phyloP scores from a whole-genome alignment of 2,888 invertebrate species.

The Tiphia femorata region DNA sequence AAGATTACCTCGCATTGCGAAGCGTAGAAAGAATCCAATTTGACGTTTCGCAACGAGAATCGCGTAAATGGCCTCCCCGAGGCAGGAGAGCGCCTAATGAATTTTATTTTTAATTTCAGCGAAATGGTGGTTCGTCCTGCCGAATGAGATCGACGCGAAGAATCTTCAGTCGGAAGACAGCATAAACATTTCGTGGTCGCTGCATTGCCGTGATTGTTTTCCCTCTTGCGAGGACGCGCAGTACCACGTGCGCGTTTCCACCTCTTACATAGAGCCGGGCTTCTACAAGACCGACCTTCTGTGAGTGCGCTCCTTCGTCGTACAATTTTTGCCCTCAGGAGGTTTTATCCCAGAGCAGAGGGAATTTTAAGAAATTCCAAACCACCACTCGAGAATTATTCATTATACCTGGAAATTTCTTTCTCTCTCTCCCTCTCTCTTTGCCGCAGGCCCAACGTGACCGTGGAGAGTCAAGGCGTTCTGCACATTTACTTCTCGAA shows the following conservation, averaged over 20 bases:
- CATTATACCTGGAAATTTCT: too few relatives aligned
- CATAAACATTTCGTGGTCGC: constrained; percentile 13
- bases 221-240: constrained; percentile 52
- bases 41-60: too few relatives aligned
- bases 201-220: constrained; percentile 51
- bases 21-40: too few relatives aligned
- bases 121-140: constrained; percentile 70
- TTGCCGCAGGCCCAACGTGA: constrained; percentile 40
- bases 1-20: too few relatives aligned
- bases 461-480: constrained; percentile 47
- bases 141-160: constrained; percentile 42
- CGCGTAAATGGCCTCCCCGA: too few relatives aligned
- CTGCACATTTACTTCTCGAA: constrained; percentile 60
- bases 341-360: too few relatives aligned
- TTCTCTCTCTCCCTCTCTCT: neutral
- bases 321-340: too few relatives aligned
- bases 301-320: constrained; percentile 27
- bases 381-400: too few relatives aligned
- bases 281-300: constrained; percentile 30
- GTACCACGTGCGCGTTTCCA: constrained; percentile 39
- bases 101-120: constrained; percentile 49
- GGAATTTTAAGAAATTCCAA: too few relatives aligned
- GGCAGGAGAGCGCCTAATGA: neutral
- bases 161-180: too few relatives aligned
- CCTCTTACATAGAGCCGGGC: constrained; percentile 23